Base-by-base conservation (phyloP, 2,888 invertebrate genomes). In the Gasteruption jaculator region DNA sequence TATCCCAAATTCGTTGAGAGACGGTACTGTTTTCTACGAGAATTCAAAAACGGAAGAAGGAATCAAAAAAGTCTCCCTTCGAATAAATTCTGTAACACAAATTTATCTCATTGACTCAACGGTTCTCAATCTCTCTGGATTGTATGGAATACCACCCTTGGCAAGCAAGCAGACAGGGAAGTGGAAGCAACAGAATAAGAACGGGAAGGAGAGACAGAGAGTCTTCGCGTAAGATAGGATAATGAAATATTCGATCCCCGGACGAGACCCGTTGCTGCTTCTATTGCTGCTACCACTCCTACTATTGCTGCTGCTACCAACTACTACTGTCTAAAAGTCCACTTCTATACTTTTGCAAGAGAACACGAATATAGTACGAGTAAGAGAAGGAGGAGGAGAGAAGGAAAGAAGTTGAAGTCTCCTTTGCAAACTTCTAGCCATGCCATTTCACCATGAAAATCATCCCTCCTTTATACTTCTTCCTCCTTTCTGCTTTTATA, bases 81-180 rank as follows among this genome's bases (percentile, higher is more conserved):
- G 50, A 62, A 62, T 61, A 57, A 55, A 62, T 60, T 61, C 52
- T 49, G 45, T 43, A 56, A 46, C 52, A 52, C 53, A 57, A 60
- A 60, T 53, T 60, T 60, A 57, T 58, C 58, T 55, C 62, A 57
- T 60, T 57, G 61, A 54, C 53, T 54, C 53, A 52, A 54, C 56
- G 53, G 51, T 47, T 52, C 48, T 48, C 51, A 49, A 36, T 37
- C 43, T 41, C 39, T 24, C 19, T 29, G 15, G 8, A 30, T 36
- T 31, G n/a, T n/a, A n/a, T n/a, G n/a, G n/a, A n/a, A n/a, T n/a
- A n/a, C n/a, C n/a, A n/a, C n/a, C n/a, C n/a, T n/a, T n/a, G n/a
- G n/a, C n/a, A n/a, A n/a, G n/a, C n/a, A n/a, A n/a, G n/a, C n/a
- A n/a, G 24, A 22, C 7, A 22, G 24, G 10, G 24, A 10, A 26